Evolutionary conservation across 2,797 vertebrate species (phyloP).

Genomic region (Selene dorsalis): DNA sequence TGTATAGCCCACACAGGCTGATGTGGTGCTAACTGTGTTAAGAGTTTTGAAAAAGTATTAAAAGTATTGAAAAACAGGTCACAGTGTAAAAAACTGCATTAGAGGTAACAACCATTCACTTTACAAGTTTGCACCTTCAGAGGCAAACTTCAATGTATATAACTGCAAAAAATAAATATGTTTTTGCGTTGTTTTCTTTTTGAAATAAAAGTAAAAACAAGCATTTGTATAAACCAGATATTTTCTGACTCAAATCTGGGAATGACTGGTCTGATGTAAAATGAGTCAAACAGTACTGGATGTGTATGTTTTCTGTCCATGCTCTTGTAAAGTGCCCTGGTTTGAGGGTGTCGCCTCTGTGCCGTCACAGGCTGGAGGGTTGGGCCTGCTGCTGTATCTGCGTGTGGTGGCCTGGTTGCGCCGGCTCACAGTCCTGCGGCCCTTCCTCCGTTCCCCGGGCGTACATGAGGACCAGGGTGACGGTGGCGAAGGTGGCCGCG

Average conservation of each 20-base stretch:
- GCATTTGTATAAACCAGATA: slow-evolving; percentile 19
- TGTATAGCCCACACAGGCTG: too few relatives aligned
- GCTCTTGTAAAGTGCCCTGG: slow-evolving; percentile 64
- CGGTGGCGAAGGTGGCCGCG: slow-evolving; percentile 94
- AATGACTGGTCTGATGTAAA: slow-evolving; percentile 47
- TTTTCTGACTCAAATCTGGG: slow-evolving; percentile 32
- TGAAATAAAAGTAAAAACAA: slow-evolving; percentile 32
- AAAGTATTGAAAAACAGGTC: too few relatives aligned
- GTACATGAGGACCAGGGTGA: slow-evolving; percentile 93
- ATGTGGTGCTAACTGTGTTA: too few relatives aligned
- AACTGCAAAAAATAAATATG: slow-evolving; percentile 47
- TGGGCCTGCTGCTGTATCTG: slow-evolving; percentile 81
- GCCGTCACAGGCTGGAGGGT: slow-evolving; percentile 86
- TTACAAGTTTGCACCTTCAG: slow-evolving; percentile 14
- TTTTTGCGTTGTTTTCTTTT: background rate
- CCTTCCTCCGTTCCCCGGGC: slow-evolving; percentile 80
- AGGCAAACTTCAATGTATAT: slow-evolving; percentile 22
- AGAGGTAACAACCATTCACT: background rate
- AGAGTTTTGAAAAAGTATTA: too few relatives aligned
- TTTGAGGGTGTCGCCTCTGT: slow-evolving; percentile 12
- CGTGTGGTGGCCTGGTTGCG: slow-evolving; percentile 59
- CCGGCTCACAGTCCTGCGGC: slow-evolving; percentile 84
- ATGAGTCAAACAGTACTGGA: slow-evolving; percentile 15
- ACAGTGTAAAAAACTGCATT: too few relatives aligned
- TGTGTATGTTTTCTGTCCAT: slow-evolving; percentile 13